Conservation (phyloP, 2,888 invertebrate genomes). For the Cheilosia vernalis region DNA sequence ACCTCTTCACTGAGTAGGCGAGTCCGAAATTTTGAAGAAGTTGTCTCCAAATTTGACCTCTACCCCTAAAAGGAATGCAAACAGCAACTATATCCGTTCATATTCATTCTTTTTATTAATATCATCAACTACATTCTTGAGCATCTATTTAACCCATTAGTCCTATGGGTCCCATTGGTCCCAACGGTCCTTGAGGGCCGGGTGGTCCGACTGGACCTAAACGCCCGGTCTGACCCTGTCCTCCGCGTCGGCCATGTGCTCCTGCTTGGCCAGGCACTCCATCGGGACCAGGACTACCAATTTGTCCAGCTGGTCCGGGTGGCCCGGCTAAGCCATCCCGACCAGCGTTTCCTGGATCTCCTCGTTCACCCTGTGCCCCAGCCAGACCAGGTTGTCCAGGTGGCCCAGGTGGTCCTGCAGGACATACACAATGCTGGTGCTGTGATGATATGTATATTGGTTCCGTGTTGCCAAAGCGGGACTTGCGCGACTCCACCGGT, state of each 20-base stretch:
- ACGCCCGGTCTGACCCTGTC: constrained; percentile 49
- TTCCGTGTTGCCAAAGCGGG: constrained; percentile 15
- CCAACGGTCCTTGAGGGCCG: constrained; percentile 42
- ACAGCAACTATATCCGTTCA: no score
- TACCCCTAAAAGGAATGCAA: no score
- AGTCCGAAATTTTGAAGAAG: no score
- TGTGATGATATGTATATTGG: constrained; percentile 33
- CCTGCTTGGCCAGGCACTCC: constrained; percentile 48
- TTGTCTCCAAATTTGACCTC: no score
- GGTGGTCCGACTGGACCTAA: constrained; percentile 43
- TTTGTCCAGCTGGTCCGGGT: constrained; percentile 51
- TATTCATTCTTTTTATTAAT: no score
- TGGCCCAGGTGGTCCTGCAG: constrained; percentile 66
- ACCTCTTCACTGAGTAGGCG: no score
- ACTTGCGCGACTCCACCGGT: background rate
- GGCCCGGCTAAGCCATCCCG: constrained; percentile 60
- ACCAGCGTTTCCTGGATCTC: constrained; percentile 51
- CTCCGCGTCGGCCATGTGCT: constrained; percentile 47
- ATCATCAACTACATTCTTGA: background rate
- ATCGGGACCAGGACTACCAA: constrained; percentile 45
- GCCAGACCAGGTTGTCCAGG: constrained; percentile 52
- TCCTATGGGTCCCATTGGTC: constrained; percentile 16
- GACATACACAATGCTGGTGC: constrained; percentile 48
- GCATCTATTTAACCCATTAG: constrained; percentile 2
- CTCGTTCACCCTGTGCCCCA: constrained; percentile 60